A percentile compares a stretch with the other conserved stretches of the same genome.
These are phyloP conservation scores for Calameuta pallipes DNA, from an alignment of 2,888 invertebrate species.

Conservation along the genomic window DNA sequence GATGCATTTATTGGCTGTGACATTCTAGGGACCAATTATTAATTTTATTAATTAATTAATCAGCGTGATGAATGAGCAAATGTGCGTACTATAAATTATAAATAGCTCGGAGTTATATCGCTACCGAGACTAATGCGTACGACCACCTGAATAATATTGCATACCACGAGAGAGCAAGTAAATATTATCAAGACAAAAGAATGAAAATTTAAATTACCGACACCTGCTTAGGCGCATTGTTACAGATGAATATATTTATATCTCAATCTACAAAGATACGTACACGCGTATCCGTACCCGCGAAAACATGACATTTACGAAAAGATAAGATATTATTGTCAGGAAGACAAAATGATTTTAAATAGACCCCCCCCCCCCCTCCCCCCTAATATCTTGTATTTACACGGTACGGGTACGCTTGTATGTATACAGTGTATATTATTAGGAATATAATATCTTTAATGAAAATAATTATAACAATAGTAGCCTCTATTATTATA, in stretches of 20 bases:
- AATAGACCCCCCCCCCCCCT: too few relatives aligned
- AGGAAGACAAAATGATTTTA: not conserved
- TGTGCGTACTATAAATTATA: not conserved
- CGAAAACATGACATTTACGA: not conserved
- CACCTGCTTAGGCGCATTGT: not conserved
- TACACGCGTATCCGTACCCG: not conserved
- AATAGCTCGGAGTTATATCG: not conserved
- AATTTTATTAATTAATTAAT: conserved; percentile 20
- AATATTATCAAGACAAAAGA: not conserved
- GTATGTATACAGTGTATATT: not conserved
- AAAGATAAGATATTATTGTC: not conserved
- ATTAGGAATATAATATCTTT: not conserved
- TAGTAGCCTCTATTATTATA: conserved; percentile 21
- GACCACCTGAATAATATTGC: not conserved
- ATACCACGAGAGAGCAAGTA: not conserved
- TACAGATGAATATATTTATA: not conserved
- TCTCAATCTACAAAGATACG: not conserved
- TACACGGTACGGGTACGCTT: not conserved
- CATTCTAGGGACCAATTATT: conserved; percentile 61
- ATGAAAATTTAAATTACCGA: not conserved
- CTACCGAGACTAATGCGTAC: not conserved
- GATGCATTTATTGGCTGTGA: conserved; percentile 67
- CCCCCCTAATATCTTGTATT: not conserved
- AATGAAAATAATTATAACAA: conserved; percentile 7
- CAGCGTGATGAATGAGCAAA: conserved; percentile 1